phyloP scores from a whole-genome alignment of 2,888 invertebrate genomes.

The Lasioglossum zephyrum region DNA sequence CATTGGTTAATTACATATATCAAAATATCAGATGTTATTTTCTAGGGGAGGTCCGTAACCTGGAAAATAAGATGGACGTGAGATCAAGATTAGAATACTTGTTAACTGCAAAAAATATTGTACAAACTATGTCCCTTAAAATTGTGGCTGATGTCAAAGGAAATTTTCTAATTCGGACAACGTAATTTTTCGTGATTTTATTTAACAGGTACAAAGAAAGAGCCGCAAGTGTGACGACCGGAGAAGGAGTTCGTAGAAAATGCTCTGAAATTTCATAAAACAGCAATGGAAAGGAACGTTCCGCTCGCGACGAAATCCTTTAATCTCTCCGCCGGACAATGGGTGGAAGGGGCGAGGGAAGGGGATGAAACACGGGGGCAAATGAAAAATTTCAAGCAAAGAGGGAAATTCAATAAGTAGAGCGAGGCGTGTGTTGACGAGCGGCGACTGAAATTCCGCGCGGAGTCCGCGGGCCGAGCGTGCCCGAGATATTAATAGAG shows the following conservation, averaged over 20 bases:
- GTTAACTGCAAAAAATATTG: too few species aligned
- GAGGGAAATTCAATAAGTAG: background rate
- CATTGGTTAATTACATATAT: too few species aligned
- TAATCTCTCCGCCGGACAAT: background rate
- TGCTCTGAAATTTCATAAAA: conserved; percentile 1
- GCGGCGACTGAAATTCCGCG: conserved; percentile 15
- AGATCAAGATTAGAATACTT: too few species aligned
- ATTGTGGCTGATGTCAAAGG: too few species aligned
- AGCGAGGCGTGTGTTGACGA: conserved; percentile 18
- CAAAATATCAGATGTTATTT: too few species aligned
- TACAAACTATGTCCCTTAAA: too few species aligned
- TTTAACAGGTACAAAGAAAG: too few species aligned
- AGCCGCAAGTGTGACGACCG: too few species aligned
- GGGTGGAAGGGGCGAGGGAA: background rate
- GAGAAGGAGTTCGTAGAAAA: background rate
- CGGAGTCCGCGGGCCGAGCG: background rate
- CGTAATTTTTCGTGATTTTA: too few species aligned
- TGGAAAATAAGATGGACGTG: too few species aligned
- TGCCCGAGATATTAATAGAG: conserved; percentile 47
- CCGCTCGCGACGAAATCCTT: background rate
- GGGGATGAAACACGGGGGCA: background rate
- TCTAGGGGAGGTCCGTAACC: too few species aligned
- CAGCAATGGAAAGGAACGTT: background rate
- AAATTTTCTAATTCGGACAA: too few species aligned
- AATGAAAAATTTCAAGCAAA: conserved; percentile 6